phyloP scores from a whole-genome alignment of 2,797 vertebrate genomes.

The Poecilia picta region DNA sequence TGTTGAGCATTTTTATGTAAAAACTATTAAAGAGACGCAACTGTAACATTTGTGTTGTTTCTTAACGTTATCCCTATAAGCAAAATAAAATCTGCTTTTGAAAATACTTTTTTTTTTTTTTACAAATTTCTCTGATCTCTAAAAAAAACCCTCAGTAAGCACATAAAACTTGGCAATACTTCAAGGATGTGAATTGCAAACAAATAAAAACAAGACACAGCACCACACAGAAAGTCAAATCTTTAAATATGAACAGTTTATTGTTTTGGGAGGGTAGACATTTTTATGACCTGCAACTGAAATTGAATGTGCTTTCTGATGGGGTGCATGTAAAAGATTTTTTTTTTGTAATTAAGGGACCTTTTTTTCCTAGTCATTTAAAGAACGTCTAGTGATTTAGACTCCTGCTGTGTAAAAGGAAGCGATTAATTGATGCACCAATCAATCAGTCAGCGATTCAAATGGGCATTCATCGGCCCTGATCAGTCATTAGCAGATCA shows the following conservation, averaged over 20 bases:
- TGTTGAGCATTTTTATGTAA: slow-evolving; percentile 78
- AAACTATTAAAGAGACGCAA: slow-evolving; percentile 82
- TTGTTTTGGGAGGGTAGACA: slow-evolving; percentile 20
- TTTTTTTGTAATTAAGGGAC: background rate
- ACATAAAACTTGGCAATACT: background rate
- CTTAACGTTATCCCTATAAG: slow-evolving; percentile 57
- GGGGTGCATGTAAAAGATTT: background rate
- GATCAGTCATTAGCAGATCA: background rate
- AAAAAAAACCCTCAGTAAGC: background rate
- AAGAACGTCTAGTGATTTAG: background rate
- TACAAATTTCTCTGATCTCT: background rate
- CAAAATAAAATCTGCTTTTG: slow-evolving; percentile 12
- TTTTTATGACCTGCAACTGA: slow-evolving; percentile 3
- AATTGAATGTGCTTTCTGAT: background rate
- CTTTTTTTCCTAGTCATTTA: background rate
- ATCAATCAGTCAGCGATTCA: background rate
- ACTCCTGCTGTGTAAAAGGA: background rate
- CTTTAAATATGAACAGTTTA: slow-evolving; percentile 17
- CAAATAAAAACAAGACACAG: slow-evolving; percentile 5
- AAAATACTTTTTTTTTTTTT: background rate
- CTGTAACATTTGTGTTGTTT: slow-evolving; percentile 80
- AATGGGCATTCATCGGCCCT: background rate
- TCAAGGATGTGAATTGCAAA: background rate
- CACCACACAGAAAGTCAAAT: background rate
- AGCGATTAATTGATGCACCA: background rate